Evolutionary conservation across 2,888 invertebrate species (phyloP), one percentile per base, ranked within the genome.

Genomic region (Melangyna quadrimaculata): DNA sequence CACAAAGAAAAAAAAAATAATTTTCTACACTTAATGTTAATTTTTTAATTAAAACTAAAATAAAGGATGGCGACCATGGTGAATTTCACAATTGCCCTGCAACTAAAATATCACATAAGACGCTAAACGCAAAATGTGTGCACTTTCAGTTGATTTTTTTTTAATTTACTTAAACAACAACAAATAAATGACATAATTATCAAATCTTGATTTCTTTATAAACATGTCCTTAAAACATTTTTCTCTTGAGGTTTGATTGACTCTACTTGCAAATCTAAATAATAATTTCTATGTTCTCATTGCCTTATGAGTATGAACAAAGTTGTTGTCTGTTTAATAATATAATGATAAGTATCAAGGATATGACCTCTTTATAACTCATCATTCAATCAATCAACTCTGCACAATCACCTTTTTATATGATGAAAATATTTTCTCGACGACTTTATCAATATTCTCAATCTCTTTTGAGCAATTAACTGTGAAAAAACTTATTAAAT

Each of bases 391-490:
- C 77, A 78, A 67, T 81, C 81, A 77, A 59, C 45, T 61, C 55
- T 53, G 19, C 32, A 82, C 82, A 82, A 82, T 78, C 67, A 82
- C 78, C 71, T 82, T 77, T 65, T 51, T 51, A 24, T 40, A 59
- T 65, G 17, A 40, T 71, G 14, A 59, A 12, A 6, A n/a, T 27
- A 14, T 27, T 35, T 35, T 32, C 57, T 48, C 57, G 24, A 43
- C 27, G 57, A 67, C 71, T 65, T 77, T 81, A 82, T 82, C 82
- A 37, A 69, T 55, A 72, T 59, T 59, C 45, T 78, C 78, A 73
- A 82, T 82, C 82, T 67, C 45, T 69, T n/a, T n/a, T 78, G 67
- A 22, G 72, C 82, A 82, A 82, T 82, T 82, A 78, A 78, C 65
- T 72, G 67, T 61, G 67, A 55, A 72, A 55, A 72, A 82, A 69